Evolutionary conservation across 1,140 invertebrate species (phyloP), one percentile per base, ranked within the genome.

Genomic region (Phthorimaea operculella): DNA sequence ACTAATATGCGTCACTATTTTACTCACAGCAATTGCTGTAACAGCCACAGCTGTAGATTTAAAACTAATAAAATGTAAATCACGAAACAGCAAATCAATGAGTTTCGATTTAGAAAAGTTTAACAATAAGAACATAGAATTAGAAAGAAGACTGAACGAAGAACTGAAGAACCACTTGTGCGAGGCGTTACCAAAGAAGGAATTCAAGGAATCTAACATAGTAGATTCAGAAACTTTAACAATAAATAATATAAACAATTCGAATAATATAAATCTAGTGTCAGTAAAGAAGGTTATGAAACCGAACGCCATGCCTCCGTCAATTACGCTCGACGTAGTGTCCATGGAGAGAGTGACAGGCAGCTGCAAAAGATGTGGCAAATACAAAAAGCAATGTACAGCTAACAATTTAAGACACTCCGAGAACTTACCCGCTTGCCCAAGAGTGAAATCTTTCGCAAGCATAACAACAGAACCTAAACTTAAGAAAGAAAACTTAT

Each of bases 341-440:
- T 57, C 68, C 36, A 36, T 55, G 63, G 73, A 80, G 58, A 66
- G 68, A 55, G 62, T 54, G 15, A 49, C 56, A 14, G 61, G 66
- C 14, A 84, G 74, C 50, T 84, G 81, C 58, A 64, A 66, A 33
- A 63, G 81, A 39, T 84, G 81, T 14, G 81, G 81, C 0, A 83
- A 81, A 51, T 83, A 83, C 51, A 76, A 66, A 44, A 76, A 73
- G 45, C 79, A 84, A 51, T 81, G 74, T 51, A 58, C 36, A 5
- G 12, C 44, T 2, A 17, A 47, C 4, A 69, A 63, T 15, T 61
- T 63, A 5, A 71, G 62, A 21, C 68, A 60, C 14, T 42, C 51
- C 0, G 59, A 71, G 2, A 70, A 62, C 18, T 36, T 68, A n/a
- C 57, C 67, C 0, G 60, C 73, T 0, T 80, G 75, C 51, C 74